Evolutionary conservation across 2,113 vertebrate species (phyloP).

Genomic region (Lanius ludovicianus): DNA sequence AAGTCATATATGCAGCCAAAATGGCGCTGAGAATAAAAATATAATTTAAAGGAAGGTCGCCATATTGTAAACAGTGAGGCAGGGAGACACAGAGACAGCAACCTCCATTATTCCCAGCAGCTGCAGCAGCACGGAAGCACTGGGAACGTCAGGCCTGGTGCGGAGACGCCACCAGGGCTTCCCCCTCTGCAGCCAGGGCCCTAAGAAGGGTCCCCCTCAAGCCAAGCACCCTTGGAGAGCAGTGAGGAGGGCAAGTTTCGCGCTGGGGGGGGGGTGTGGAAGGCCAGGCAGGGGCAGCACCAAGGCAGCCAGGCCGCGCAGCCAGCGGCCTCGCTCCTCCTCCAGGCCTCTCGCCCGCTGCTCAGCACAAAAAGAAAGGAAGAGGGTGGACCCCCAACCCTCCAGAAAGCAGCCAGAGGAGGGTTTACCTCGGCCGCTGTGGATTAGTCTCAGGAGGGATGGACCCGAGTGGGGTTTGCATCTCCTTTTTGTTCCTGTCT

Average conservation of each 20-base stretch:
- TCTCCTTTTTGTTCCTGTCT: constrained; percentile 5
- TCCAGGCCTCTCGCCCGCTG: background rate
- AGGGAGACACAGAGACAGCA: constrained; percentile 71
- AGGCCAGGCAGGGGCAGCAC: background rate
- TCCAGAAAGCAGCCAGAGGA: background rate
- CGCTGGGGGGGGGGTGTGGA: background rate
- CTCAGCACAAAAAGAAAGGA: constrained; percentile 41
- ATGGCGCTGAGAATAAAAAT: constrained; percentile 89
- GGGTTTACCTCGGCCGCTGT: background rate
- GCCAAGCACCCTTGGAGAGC: background rate
- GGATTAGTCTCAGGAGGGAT: background rate
- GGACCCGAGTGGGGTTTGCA: background rate
- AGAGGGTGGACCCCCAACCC: background rate
- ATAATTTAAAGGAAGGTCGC: constrained; percentile 88
- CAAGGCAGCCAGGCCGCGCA: background rate
- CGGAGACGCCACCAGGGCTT: background rate
- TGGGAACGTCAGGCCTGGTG: constrained; percentile 55
- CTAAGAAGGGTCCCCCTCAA: background rate
- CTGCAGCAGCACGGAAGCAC: constrained; percentile 56
- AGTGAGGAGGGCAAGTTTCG: background rate
- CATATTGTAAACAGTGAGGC: constrained; percentile 90
- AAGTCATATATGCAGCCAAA: constrained; percentile 80
- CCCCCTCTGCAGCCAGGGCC: background rate
- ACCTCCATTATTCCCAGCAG: constrained; percentile 72
- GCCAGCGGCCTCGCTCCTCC: constrained; percentile 31